These are phyloP conservation scores for Pilophorus perplexus DNA, from an alignment of 2,888 invertebrate species.

Conservation along the genomic window DNA sequence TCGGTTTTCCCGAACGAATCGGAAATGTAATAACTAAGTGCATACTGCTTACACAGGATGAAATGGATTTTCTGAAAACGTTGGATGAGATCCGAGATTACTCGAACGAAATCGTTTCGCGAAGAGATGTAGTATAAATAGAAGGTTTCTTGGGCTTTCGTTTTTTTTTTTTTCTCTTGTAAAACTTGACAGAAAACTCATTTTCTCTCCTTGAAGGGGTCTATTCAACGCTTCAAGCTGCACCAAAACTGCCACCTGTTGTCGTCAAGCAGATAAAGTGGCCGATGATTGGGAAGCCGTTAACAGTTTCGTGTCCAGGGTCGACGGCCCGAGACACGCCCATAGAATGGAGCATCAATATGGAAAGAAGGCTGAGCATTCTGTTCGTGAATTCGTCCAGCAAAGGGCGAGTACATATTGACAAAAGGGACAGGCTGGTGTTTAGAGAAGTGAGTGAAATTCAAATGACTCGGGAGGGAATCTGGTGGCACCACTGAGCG, in stretches of 20 bases:
- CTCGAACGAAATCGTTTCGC: no score
- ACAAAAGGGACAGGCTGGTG: conserved; percentile 6
- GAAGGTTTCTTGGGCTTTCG: no score
- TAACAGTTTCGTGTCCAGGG: conserved; percentile 33
- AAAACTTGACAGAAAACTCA: no score
- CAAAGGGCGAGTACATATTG: conserved; percentile 3
- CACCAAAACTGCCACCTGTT: conserved; percentile 55
- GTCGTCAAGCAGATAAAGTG: conserved; percentile 54
- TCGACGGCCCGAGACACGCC: conserved; percentile 21
- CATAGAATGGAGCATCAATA: conserved; percentile 28
- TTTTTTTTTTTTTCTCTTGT: no score
- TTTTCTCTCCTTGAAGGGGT: conserved; percentile 54
- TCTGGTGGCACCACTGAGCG: background rate
- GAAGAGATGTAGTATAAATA: no score
- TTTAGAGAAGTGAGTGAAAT: conserved; percentile 1
- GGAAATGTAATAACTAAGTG: background rate
- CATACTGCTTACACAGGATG: no score
- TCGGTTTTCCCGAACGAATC: no score
- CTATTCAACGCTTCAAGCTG: conserved; percentile 57
- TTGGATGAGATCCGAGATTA: no score
- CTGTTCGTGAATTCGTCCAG: conserved; percentile 12
- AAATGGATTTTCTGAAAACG: no score
- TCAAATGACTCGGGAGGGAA: no score
- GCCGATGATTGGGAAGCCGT: conserved; percentile 24
- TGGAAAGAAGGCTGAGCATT: conserved; percentile 7